phyloP scores from a whole-genome alignment of 92 coral and sea anemone genomes.

The Pocillopora grandis region DNA sequence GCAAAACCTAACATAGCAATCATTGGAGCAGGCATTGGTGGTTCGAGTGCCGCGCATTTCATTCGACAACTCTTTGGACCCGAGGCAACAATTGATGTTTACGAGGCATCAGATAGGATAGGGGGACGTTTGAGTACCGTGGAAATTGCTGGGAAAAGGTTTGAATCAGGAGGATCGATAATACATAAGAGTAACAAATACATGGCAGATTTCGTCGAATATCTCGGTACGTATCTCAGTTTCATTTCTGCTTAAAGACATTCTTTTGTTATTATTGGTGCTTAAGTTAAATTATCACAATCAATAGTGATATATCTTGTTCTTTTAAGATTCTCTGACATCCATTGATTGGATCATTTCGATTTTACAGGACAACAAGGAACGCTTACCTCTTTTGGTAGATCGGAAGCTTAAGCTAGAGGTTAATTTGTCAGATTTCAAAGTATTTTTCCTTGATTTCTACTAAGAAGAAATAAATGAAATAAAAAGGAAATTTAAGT shows the following conservation, averaged over 20 bases:
- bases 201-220: constrained; percentile 77
- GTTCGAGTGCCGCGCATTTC: constrained; percentile 81
- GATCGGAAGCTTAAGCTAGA: no score
- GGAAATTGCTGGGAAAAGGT: constrained; percentile 74
- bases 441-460: no score
- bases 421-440: no score
- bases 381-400: no score
- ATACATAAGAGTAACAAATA: constrained; percentile 84
- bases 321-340: no score
- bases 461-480: no score
- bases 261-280: no score
- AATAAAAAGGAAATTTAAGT: no score
- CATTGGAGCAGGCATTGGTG: constrained; percentile 90
- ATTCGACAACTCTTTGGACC: constrained; percentile 81
- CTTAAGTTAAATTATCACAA: no score
- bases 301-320: no score
- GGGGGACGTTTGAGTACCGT: constrained; percentile 93
- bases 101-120: constrained; percentile 76
- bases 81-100: constrained; percentile 81
- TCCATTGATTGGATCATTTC: no score
- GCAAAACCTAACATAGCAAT: constrained; percentile 66
- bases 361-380: no score
- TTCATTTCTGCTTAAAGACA: not conserved
- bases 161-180: constrained; percentile 91
- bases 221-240: constrained; percentile 62